Evolutionary conservation across 2,797 vertebrate species (phyloP), one percentile per base, ranked within the genome.

Genomic region (Semaprochilodus insignis): DNA sequence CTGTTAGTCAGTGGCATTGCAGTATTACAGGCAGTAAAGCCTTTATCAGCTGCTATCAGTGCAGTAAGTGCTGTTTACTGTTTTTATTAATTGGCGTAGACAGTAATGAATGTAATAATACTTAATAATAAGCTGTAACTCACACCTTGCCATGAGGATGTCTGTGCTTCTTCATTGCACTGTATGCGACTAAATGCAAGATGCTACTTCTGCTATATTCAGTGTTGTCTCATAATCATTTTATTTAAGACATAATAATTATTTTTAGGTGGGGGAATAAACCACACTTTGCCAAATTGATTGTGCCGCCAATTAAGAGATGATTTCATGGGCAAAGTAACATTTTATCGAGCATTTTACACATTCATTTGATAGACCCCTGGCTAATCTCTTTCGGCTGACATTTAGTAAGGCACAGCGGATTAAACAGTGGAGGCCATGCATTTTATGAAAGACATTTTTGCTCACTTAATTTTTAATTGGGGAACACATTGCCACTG

Each of bases 391-490:
- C 81, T 85, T 85, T 81, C 83, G 34, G 89, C 90, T 91, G 90
- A 92, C 91, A 92, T 93, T 93, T 91, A 83, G 90, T 88, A 76
- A 86, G 84, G 90, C 85, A 87, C 71, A 73, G 77, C 92, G 87
- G 90, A 93, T 94, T 89, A 93, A 94, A 91, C 91, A 86, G 89
- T 91, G 90, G 91, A 92, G 92, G 88, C 88, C 81, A 89, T 87
- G 88, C 87, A 70, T 92, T 94, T 93, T 92, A 93, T 93, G 93
- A 93, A 93, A 91, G 90, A 90, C 87, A 85, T 91, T 93, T 93
- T 92, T 88, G 91, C 90, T 90, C 92, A 91, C 92, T 94, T 92
- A 92, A 90, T 85, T 88, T 92, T 94, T 94, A 93, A 94, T 94
- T 93, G 88, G 89, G 88, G 81, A 84, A 85, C 85, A 87, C 88